These are phyloP conservation scores for Anolis apletophallus DNA, from an alignment of 2,797 vertebrate genomes.

Conservation along the genomic window DNA sequence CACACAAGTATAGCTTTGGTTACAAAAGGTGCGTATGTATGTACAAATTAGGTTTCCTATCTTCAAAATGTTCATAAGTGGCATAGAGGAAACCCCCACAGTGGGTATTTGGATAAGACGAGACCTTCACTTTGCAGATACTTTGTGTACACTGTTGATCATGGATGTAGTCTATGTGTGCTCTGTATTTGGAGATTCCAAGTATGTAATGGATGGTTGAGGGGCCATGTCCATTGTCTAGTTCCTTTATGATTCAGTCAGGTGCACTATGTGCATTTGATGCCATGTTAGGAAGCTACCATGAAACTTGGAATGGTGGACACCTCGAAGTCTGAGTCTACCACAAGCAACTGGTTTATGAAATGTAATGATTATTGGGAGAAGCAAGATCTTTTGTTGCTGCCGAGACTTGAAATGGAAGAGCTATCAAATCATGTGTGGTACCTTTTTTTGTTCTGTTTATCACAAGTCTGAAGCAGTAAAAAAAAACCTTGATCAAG, in stretches of 20 bases:
- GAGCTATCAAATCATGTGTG: background rate
- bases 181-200: background rate
- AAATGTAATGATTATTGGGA: background rate
- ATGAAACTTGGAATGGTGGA: constrained; percentile 62
- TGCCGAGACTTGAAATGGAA: background rate
- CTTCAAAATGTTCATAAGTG: background rate
- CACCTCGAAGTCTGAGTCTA: background rate
- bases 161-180: background rate
- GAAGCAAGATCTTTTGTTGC: background rate
- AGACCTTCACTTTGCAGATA: background rate
- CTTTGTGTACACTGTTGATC: background rate
- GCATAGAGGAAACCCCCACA: background rate
- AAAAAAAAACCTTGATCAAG: constrained; percentile 67
- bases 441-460: constrained; percentile 60
- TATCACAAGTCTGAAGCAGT: constrained; percentile 62
- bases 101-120: background rate
- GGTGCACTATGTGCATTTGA: constrained; percentile 54
- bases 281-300: constrained; percentile 43
- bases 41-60: background rate
- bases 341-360: background rate
- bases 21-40: background rate
- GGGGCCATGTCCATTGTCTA: background rate
- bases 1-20: background rate
- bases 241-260: constrained; percentile 61
- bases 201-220: background rate